Percentiles rank a stretch among this genome's conserved stretches.
Conservation (phyloP, 1,140 invertebrate genomes). For the Bombyx mori region ASM3026992v2 NC_085121.1:16057001-16057500, state of each 20-base stretch:
- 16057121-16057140: constrained; percentile 59
- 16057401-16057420: no score
- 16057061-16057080: constrained; percentile 48
- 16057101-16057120: constrained; percentile 52
- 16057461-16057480: no score
- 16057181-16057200: constrained; percentile 26
- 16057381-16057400: no score
- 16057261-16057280: constrained; percentile 46
- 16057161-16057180: constrained; percentile 52
- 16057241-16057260: constrained; percentile 62
- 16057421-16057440: no score
- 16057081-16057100: constrained; percentile 35
- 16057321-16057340: no score
- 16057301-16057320: no score
- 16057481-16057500: no score
- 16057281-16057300: no score
- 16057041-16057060: constrained; percentile 48
- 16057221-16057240: constrained; percentile 57
- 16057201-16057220: constrained; percentile 65
- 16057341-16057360: no score
- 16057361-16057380: no score
- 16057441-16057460: no score
- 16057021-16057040: not conserved
- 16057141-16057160: constrained; percentile 28
- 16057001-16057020: constrained; percentile 24